Evolutionary conservation across 2,113 vertebrate species (phyloP), one percentile per base, ranked within the genome.

Genomic region (Percopsis transmontana): DNA sequence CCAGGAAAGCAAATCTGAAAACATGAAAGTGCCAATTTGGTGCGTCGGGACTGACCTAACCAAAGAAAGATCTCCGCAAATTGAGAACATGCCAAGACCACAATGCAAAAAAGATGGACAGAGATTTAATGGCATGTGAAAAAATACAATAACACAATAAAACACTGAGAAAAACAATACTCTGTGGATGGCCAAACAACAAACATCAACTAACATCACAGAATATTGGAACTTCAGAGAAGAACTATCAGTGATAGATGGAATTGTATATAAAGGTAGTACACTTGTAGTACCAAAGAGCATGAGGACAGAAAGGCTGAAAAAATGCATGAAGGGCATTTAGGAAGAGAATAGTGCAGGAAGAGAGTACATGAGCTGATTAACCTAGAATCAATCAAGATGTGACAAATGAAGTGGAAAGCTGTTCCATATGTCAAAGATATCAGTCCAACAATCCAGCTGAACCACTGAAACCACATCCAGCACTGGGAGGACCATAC

Each of bases 121-220:
- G 48, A 77, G 66, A 15, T 72, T 75, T 21, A 72, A 50, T n/a
- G 58, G 47, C 18, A 72, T 76, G 24, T 76, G 1, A 70, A 68
- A 51, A 5, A n/a, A 18, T 3, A 51, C 18, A 20, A 14, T 16
- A 3, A 51, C 8, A 20, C n/a, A 65, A 54, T 14, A n/a, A n/a
- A 51, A 13, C 27, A 33, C 27, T 33, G 27, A 33, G 27, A 33
- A 33, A 4, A 33, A 33, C 5, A 1, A 33, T 33, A 33, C 8
- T 33, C 5, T 4, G 8, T 4, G 5, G 27, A 33, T 33, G 27
- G 27, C 27, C 27, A 33, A 33, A 33, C 8, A 7, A 33, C 8
- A 33, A 33, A 33, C 27, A 33, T 33, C 8, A 33, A 33, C 27
- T 4, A 7, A 33, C 5, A 33, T 33, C 27, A 33, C 27, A 33